Evolutionary conservation across 2,888 invertebrate genomes (phyloP), one percentile per base, ranked within the genome.

Genomic region (Eulithis testata): DNA sequence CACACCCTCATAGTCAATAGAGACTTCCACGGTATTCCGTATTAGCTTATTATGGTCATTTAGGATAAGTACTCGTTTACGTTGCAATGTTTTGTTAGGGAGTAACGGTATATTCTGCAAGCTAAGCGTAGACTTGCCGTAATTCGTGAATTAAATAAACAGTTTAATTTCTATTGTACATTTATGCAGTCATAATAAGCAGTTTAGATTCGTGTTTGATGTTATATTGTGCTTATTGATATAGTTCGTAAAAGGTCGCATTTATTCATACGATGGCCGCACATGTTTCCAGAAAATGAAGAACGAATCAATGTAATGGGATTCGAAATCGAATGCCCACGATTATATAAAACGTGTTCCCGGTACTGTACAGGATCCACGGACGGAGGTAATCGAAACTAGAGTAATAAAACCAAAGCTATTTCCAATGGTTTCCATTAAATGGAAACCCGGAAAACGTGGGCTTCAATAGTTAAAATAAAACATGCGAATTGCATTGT

Each of bases 41-140:
- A 70, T 73, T 58, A 68, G 65, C 80, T 76, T 72, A 80, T 80
- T 83, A 83, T 79, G 79, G 82, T 68, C 75, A 85, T 84, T 82
- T 82, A 80, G 83, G 81, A 84, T 85, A 84, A 83, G 83, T 82
- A 82, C 78, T 82, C 81, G 77, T 84, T 83, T 79, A 79, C 68
- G 78, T 76, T 80, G 79, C 80, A 80, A 76, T 76, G 78, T 79
- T 83, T 82, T 81, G 79, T 83, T 80, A 71, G 67, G 65, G 69
- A 63, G 57, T 80, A 83, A 83, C 82, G 81, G 83, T 82, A 72
- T 64, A 66, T 52, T 52, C 67, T 74, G 73, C 74, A 73, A 72
- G 69, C 72, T 65, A 74, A 72, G 75, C 78, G 75, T 79, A 77
- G 78, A 76, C 72, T 66, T 70, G 66, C 66, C 55, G 66, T 74